Conservation (phyloP, 2,888 invertebrate species). For the Hyalella azteca region DNA sequence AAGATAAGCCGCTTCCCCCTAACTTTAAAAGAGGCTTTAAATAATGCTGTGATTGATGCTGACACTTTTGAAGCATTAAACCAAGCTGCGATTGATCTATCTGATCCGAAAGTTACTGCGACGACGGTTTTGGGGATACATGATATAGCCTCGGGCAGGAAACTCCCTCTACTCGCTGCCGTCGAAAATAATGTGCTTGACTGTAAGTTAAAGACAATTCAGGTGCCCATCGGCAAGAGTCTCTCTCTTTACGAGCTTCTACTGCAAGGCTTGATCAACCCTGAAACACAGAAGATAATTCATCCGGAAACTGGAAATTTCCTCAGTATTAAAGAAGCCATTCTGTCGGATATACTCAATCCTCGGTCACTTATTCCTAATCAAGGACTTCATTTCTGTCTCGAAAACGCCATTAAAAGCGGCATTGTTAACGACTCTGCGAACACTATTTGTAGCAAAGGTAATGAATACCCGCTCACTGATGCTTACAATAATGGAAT, state of each 20-base stretch:
- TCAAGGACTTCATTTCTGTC: conserved; percentile 72
- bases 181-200: conserved; percentile 82
- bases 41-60: conserved; percentile 79
- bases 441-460: conserved; percentile 71
- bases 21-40: conserved; percentile 74
- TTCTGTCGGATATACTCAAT: conserved; percentile 87
- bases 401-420: conserved; percentile 77
- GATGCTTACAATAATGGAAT: conserved; percentile 72
- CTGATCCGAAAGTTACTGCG: conserved; percentile 77
- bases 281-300: conserved; percentile 74
- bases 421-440: conserved; percentile 76
- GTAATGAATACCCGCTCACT: conserved; percentile 70
- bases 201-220: conserved; percentile 73
- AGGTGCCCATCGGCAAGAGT: conserved; percentile 80
- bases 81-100: conserved; percentile 65
- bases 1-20: conserved; percentile 71
- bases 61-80: conserved; percentile 76
- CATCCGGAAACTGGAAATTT: conserved; percentile 86
- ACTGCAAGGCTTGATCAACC: conserved; percentile 83
- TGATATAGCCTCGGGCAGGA: conserved; percentile 82
- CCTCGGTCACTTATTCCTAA: conserved; percentile 75
- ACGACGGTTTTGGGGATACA: conserved; percentile 72
- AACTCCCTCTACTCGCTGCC: conserved; percentile 82
- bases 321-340: conserved; percentile 80
- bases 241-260: conserved; percentile 83